Conservation (phyloP, 2,797 vertebrate genomes). For the Sebastes nivosus region DNA sequence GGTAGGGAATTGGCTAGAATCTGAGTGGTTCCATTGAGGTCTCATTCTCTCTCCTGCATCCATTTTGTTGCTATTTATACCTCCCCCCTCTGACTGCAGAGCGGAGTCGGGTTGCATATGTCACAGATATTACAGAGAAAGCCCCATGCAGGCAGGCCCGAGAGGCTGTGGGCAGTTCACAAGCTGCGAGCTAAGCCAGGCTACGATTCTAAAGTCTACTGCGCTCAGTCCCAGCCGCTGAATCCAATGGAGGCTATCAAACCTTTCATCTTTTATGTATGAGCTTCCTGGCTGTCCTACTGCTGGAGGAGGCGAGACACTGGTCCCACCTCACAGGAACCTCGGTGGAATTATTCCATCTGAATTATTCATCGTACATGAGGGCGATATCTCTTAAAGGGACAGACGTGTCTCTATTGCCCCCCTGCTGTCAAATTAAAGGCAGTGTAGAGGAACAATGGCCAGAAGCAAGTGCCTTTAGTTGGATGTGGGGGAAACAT, state of each 20-base stretch:
- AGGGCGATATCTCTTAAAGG: conserved; percentile 78
- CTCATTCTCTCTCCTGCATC: conserved; percentile 48
- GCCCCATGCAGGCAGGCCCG: conserved; percentile 53
- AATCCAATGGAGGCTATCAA: conserved; percentile 86
- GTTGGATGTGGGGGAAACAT: conserved; percentile 23
- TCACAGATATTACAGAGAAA: conserved; percentile 67
- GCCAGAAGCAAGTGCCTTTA: conserved; percentile 8
- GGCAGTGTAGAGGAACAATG: conserved; percentile 16
- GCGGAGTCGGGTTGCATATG: conserved; percentile 62
- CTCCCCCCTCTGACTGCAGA: conserved; percentile 48
- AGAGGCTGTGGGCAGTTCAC: conserved; percentile 65
- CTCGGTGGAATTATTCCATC: conserved; percentile 67
- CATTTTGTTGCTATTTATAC: conserved; percentile 76
- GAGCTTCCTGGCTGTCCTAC: conserved; percentile 85
- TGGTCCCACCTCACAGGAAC: conserved; percentile 74
- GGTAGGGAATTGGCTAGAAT: conserved; percentile 10
- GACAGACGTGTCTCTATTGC: conserved; percentile 57
- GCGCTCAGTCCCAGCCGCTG: conserved; percentile 33
- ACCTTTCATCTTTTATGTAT: conserved; percentile 96
- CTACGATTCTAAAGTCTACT: conserved; percentile 55
- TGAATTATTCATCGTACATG: conserved; percentile 80
- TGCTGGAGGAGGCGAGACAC: conserved; percentile 81
- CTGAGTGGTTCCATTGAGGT: conserved; percentile 37
- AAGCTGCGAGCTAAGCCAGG: conserved; percentile 55
- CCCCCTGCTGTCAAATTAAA: conserved; percentile 67